These are phyloP conservation scores for Spea bombifrons DNA, from an alignment of 2,113 vertebrate genomes.

Conservation along the genomic window DNA sequence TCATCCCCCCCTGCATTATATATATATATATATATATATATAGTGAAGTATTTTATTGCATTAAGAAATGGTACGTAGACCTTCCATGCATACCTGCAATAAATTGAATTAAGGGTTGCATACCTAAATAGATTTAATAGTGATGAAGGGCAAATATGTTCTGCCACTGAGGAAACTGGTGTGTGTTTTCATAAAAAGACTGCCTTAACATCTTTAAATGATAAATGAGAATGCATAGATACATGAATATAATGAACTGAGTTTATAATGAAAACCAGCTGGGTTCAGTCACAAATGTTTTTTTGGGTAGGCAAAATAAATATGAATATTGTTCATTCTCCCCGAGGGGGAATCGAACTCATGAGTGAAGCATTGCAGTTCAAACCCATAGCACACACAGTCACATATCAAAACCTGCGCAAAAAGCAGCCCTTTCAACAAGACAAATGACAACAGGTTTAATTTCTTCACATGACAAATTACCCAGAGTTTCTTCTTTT, in stretches of 20 bases:
- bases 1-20: neutral
- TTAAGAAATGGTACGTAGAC: conserved; percentile 15
- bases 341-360: conserved; percentile 47
- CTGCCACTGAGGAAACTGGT: conserved; percentile 34
- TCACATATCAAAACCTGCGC: conserved; percentile 48
- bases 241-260: conserved; percentile 47
- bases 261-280: conserved; percentile 48
- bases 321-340: conserved; percentile 49
- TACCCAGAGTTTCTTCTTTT: conserved; percentile 42
- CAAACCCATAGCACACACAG: conserved; percentile 44
- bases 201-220: conserved; percentile 47
- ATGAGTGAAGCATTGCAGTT: conserved; percentile 48
- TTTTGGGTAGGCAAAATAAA: conserved; percentile 48
- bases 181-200: conserved; percentile 33
- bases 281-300: conserved; percentile 49
- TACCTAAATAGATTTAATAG: conserved; percentile 46
- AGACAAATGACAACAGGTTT: conserved; percentile 50
- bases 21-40: conserved; percentile 10
- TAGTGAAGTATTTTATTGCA: conserved; percentile 5
- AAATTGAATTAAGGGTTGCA: conserved; percentile 42
- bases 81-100: conserved; percentile 14
- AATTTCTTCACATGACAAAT: conserved; percentile 49
- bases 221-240: conserved; percentile 43
- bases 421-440: conserved; percentile 47
- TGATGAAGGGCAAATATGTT: conserved; percentile 26